Evolutionary conservation across 2,797 vertebrate species (phyloP).

Genomic region (Acridotheres tristis): DNA sequence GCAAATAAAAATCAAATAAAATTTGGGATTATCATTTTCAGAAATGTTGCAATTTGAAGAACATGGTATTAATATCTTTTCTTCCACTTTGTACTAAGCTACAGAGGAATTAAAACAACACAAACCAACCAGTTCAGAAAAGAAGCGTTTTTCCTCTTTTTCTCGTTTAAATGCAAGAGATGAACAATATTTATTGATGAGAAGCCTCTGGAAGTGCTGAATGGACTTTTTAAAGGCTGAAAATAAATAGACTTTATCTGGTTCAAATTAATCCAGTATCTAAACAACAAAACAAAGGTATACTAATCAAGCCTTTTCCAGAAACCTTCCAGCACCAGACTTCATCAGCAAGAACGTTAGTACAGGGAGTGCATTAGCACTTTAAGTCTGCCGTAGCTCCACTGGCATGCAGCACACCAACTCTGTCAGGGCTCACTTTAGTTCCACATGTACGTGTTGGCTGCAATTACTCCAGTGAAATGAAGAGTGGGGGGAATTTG

Average conservation of each 20-base stretch:
- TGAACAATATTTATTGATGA: not conserved
- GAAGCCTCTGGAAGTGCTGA: not conserved
- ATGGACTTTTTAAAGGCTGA: not conserved
- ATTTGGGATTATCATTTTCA: not conserved
- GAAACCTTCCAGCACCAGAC: not conserved
- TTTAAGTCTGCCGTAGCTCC: not conserved
- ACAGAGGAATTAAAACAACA: not conserved
- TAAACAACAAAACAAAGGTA: not conserved
- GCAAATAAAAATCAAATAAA: not conserved
- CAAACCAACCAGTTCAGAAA: not conserved
- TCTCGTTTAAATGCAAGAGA: not conserved
- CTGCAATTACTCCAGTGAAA: not conserved
- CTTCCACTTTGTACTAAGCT: not conserved
- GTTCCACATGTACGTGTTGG: not conserved
- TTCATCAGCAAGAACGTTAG: not conserved
- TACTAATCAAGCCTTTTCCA: not conserved
- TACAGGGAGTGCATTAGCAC: not conserved
- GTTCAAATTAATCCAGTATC: not conserved
- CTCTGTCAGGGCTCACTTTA: not conserved
- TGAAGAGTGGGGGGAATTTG: not conserved
- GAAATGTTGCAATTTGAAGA: not conserved
- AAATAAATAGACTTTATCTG: not conserved
- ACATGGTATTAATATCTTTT: not conserved
- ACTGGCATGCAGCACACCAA: not conserved
- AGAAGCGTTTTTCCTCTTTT: not conserved